Conservation (phyloP, 1,140 invertebrate species). For the Paraescarpia echinospica region DNA sequence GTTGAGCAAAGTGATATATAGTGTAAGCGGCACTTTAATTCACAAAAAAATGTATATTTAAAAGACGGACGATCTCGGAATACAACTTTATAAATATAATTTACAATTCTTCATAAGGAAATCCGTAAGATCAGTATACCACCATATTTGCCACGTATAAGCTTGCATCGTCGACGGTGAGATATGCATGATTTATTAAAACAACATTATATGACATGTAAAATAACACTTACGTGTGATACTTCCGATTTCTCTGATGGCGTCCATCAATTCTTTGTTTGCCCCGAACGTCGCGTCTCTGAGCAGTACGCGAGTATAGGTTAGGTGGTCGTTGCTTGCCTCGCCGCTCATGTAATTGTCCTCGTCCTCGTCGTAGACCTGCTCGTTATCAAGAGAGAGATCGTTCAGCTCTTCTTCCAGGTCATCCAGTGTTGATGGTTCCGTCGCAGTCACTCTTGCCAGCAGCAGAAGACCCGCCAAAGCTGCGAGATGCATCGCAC, state of each 20-base stretch:
- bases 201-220: background rate
- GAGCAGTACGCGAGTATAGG: background rate
- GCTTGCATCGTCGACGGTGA: no score
- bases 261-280: background rate
- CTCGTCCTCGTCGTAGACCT: background rate
- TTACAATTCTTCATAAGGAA: no score
- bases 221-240: background rate
- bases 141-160: no score
- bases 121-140: no score
- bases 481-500: background rate
- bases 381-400: background rate
- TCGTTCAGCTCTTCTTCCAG: background rate
- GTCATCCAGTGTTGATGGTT: background rate
- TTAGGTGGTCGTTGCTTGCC: background rate
- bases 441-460: background rate
- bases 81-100: no score
- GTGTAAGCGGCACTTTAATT: no score
- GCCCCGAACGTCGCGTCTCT: background rate
- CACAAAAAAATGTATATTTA: no score
- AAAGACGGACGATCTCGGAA: no score
- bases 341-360: background rate
- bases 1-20: no score
- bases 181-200: no score
- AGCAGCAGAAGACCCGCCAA: background rate
- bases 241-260: background rate